Evolutionary conservation across 2,797 vertebrate genomes (phyloP).

Genomic region (Carapus acus): DNA sequence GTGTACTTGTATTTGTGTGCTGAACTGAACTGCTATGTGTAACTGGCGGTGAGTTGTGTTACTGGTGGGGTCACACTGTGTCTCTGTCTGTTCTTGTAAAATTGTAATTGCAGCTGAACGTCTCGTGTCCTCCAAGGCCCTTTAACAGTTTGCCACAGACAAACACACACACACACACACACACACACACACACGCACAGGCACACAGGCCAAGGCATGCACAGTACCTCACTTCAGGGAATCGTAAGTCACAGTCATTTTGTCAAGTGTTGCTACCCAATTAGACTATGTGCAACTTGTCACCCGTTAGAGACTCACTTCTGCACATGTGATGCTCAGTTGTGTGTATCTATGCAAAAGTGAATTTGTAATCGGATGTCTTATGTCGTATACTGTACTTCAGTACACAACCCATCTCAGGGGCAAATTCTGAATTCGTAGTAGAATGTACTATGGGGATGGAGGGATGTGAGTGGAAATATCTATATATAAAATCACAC

Average conservation of each 20-base stretch:
- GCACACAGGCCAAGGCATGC: background rate
- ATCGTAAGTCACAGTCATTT: slow-evolving; percentile 35
- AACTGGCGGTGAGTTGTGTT: too few relatives aligned
- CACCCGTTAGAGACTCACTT: slow-evolving; percentile 14
- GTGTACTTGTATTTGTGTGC: too few relatives aligned
- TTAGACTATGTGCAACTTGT: slow-evolving; percentile 39
- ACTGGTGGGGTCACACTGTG: background rate
- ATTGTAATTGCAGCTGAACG: slow-evolving; percentile 57
- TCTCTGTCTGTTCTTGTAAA: slow-evolving; percentile 11
- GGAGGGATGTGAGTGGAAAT: too few relatives aligned
- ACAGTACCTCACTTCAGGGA: slow-evolving; percentile 31
- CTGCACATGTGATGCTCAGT: slow-evolving; percentile 15
- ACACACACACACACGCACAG: background rate
- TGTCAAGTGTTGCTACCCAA: slow-evolving; percentile 39
- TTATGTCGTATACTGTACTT: too few relatives aligned
- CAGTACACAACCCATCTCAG: too few relatives aligned
- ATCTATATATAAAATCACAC: too few relatives aligned
- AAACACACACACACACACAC: background rate
- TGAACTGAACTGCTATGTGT: too few relatives aligned
- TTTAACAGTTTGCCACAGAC: slow-evolving; percentile 39
- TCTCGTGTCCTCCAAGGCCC: slow-evolving; percentile 41
- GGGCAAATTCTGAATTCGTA: too few relatives aligned
- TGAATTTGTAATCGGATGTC: too few relatives aligned
- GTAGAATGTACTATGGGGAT: too few relatives aligned
- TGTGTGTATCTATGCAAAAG: too few relatives aligned